phyloP scores from a whole-genome alignment of 2,113 vertebrate genomes.

The Rhynchomys soricoides region DNA sequence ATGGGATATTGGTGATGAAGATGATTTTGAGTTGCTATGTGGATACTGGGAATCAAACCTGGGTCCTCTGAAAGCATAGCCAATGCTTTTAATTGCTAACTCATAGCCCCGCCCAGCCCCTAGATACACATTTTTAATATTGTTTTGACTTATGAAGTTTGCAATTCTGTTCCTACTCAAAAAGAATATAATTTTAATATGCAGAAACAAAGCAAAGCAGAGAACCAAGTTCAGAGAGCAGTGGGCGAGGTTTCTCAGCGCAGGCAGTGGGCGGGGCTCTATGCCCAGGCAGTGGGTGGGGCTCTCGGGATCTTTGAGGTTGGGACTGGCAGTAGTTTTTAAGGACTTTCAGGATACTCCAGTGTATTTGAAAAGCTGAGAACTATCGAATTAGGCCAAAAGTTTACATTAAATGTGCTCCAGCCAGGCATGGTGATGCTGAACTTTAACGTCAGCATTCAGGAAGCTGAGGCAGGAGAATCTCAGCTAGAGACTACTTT shows the following conservation, averaged over 20 bases:
- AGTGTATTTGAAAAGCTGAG: neutral
- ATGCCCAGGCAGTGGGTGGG: neutral
- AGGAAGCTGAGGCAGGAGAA: neutral
- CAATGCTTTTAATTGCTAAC: neutral
- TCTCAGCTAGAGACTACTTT: neutral
- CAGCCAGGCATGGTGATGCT: neutral
- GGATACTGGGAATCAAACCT: neutral
- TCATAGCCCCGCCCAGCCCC: neutral
- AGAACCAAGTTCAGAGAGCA: neutral
- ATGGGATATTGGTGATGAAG: neutral
- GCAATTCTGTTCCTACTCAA: neutral
- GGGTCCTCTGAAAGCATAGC: neutral
- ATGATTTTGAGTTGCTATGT: neutral
- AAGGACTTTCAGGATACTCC: neutral
- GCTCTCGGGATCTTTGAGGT: neutral
- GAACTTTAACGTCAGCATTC: neutral
- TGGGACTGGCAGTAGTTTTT: neutral
- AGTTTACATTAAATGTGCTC: neutral
- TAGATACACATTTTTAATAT: neutral
- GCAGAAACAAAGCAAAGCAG: neutral
- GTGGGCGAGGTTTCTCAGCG: neutral
- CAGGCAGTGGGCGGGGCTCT: neutral
- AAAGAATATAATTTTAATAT: neutral
- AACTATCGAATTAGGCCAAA: neutral
- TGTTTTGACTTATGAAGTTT: neutral